Evolutionary conservation across 1,140 invertebrate species (phyloP), one percentile per base, ranked within the genome.

Genomic region (Belonocnema kinseyi): DNA sequence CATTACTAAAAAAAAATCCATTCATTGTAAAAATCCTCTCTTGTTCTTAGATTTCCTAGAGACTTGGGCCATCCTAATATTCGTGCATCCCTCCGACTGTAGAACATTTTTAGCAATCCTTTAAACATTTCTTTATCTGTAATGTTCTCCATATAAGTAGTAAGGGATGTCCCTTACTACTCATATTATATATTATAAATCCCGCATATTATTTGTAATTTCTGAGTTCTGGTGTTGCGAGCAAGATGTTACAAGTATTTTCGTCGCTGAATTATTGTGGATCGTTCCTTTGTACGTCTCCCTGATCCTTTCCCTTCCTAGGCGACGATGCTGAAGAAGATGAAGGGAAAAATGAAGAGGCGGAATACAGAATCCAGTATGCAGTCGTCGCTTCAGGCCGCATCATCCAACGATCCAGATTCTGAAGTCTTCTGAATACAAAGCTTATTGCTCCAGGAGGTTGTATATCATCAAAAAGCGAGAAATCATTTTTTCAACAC

Each of bases 261-360:
- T 66, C 14, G 14, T 66, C 58, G 56, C 19, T 58, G 56, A 58
- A 19, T 58, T 66, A 77, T 83, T 85, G 80, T 84, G 79, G 78
- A 87, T 82, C 83, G 77, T 78, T 85, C 83, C 77, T 86, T 80
- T 88, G 81, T 88, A 87, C 84, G 89, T 88, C 87, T 83, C 89
- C 88, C 85, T 90, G 87, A 90, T 91, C 86, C 89, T 90, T 82
- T 90, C 90, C 91, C 90, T 92, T 92, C 91, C 91, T 93, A 96
- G 96, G 95, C 95, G 84, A 96, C 95, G 88, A 96, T 96, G 95
- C 93, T 96, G 92, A 96, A 96, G 94, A 96, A 96, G 93, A 95
- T 95, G 93, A 98, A 98, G 93, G 95, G 95, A 88, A 98, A 98
- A 94, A 97, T 98, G 94, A 98, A 97, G 93, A 93, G 97, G 78